A percentile compares a stretch with the other conserved stretches of the same genome.
Conservation (phyloP, 1,140 invertebrate species). For the Stegodyphus dumicola region DNA sequence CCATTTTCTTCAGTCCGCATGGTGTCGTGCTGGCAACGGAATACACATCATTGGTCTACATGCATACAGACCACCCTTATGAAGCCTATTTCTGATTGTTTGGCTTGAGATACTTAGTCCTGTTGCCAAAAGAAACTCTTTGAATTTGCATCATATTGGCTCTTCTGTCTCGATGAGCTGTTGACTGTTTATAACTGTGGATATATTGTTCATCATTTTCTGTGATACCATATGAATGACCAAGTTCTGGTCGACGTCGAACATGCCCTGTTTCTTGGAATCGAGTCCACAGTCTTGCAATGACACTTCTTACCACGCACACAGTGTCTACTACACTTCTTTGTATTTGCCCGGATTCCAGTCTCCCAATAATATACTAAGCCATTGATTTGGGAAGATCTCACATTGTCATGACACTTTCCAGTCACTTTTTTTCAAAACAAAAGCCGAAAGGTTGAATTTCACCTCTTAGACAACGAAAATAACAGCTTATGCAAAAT, state of each 20-base stretch:
- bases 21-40: not conserved
- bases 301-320: not conserved
- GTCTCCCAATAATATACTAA: not conserved
- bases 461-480: not conserved
- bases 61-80: not conserved
- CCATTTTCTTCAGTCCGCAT: not conserved
- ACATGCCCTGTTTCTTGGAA: constrained; percentile 1
- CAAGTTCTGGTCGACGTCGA: not conserved
- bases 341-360: not conserved
- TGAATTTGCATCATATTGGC: not conserved
- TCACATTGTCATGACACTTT: not conserved
- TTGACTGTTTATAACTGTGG: too few species aligned
- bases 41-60: not conserved
- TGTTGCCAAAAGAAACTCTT: not conserved
- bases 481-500: not conserved
- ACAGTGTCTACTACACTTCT: not conserved
- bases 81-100: not conserved
- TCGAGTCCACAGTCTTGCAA: not conserved
- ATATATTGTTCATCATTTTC: not conserved
- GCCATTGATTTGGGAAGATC: not conserved
- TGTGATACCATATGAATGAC: not conserved
- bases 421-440: not conserved
- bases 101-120: not conserved
- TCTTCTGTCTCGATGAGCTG: not conserved
- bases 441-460: not conserved